Evolutionary conservation across 2,797 vertebrate genomes (phyloP).

Genomic region (Aeoliscus strigatus): DNA sequence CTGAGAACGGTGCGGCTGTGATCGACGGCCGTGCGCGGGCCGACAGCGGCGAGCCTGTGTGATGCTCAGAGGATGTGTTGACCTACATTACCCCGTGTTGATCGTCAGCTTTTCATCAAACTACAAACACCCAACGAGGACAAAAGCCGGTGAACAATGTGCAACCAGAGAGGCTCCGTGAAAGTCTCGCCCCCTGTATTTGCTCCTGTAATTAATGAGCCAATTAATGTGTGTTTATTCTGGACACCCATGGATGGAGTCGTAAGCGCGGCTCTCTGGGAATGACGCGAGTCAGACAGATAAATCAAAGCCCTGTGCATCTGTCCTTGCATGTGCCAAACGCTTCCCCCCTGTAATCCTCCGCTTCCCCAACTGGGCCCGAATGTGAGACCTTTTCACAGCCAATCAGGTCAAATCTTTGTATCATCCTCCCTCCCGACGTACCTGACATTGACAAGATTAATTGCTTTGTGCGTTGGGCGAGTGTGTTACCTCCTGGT

Average conservation of each 20-base stretch:
- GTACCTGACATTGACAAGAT: slow-evolving; percentile 77
- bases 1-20: slow-evolving; percentile 38
- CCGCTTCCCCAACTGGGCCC: slow-evolving; percentile 57
- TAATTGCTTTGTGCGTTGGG: slow-evolving; percentile 72
- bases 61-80: slow-evolving; percentile 65
- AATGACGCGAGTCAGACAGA: slow-evolving; percentile 68
- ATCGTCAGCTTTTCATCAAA: slow-evolving; percentile 46
- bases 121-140: slow-evolving; percentile 18
- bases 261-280: slow-evolving; percentile 59
- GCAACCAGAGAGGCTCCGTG: slow-evolving; percentile 57
- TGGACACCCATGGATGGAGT: slow-evolving; percentile 64
- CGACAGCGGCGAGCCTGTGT: slow-evolving; percentile 42
- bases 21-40: slow-evolving; percentile 41
- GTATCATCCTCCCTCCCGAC: slow-evolving; percentile 69
- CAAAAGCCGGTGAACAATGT: slow-evolving; percentile 48
- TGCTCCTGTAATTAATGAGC: slow-evolving; percentile 75
- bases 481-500: slow-evolving; percentile 67
- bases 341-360: slow-evolving; percentile 56
- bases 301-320: slow-evolving; percentile 76
- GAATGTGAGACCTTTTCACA: slow-evolving; percentile 70
- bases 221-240: slow-evolving; percentile 78
- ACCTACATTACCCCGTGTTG: slow-evolving; percentile 72
- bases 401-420: slow-evolving; percentile 76
- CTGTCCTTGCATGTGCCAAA: slow-evolving; percentile 70
- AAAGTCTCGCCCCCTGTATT: slow-evolving; percentile 57